phyloP scores from a whole-genome alignment of 2,888 invertebrate species.

The Smittia sp. region DNA sequence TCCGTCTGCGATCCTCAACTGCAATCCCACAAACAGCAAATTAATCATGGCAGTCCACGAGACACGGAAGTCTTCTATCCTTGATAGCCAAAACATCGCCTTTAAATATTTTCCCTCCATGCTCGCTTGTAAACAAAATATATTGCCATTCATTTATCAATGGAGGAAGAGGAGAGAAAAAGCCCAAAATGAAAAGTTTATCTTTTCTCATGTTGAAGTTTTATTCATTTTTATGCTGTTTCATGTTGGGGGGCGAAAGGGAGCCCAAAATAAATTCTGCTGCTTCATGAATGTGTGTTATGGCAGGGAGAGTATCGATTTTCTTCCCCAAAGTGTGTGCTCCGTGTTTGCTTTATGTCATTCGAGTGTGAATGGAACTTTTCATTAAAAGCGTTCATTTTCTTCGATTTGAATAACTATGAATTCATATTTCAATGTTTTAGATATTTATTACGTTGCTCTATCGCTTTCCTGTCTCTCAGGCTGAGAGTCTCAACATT shows the following conservation, averaged over 20 bases:
- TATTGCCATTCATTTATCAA: constrained; percentile 41
- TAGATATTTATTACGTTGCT: neutral
- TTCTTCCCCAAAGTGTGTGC: neutral
- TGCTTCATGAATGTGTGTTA: constrained; percentile 24
- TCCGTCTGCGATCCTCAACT: too few species aligned
- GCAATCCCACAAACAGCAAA: too few species aligned
- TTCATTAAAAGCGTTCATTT: constrained; percentile 16
- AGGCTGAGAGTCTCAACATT: neutral
- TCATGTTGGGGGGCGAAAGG: neutral
- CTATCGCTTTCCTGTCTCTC: neutral
- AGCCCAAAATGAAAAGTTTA: constrained; percentile 30
- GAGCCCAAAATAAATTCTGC: constrained; percentile 11
- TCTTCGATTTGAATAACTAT: constrained; percentile 23
- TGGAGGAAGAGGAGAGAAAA: constrained; percentile 18
- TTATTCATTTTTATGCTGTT: constrained; percentile 8
- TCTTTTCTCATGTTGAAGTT: constrained; percentile 12
- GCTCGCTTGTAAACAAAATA: constrained; percentile 26
- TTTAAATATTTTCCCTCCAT: constrained; percentile 12
- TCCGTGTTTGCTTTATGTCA: constrained; percentile 17
- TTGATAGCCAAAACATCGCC: neutral
- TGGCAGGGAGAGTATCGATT: constrained; percentile 1
- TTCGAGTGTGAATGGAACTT: constrained; percentile 28
- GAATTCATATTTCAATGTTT: constrained; percentile 2
- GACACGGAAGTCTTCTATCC: neutral
- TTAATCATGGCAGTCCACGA: too few species aligned